A percentile compares a stretch with the other conserved stretches of the same genome.
Evolutionary conservation across 2,888 invertebrate genomes (phyloP).

Genomic region (Smittia aterrima): DNA sequence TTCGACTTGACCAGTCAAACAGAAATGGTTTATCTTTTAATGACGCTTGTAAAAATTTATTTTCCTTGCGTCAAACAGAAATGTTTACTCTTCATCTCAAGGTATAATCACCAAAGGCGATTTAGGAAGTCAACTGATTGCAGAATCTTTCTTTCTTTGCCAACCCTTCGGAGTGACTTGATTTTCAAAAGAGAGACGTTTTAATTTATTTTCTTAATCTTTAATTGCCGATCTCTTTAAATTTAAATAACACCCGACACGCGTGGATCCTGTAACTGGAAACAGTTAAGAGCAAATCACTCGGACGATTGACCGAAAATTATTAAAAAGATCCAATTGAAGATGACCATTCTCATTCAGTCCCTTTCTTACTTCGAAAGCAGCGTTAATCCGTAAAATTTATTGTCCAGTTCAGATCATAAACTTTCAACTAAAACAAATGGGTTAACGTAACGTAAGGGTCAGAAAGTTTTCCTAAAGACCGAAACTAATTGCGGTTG

Average conservation of each 20-base stretch:
- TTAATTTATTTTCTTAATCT: slow-evolving; percentile 26
- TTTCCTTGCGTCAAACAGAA: too few relatives aligned
- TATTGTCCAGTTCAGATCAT: slow-evolving; percentile 8
- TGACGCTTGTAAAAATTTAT: neutral
- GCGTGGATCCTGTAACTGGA: neutral
- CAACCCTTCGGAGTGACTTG: neutral
- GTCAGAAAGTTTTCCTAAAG: neutral
- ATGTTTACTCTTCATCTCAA: neutral
- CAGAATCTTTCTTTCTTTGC: neutral
- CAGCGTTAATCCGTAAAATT: neutral
- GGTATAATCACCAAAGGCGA: neutral
- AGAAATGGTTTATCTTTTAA: neutral
- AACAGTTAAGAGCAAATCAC: slow-evolving; percentile 12
- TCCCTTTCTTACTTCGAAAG: neutral
- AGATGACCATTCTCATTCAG: neutral
- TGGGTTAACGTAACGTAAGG: neutral
- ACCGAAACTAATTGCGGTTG: slow-evolving; percentile 27
- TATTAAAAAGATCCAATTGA: neutral
- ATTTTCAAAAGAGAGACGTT: neutral
- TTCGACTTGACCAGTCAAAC: neutral
- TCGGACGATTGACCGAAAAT: slow-evolving; percentile 33
- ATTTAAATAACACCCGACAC: neutral
- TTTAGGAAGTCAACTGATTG: slow-evolving; percentile 8
- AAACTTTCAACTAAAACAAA: slow-evolving; percentile 6
- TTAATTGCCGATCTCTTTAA: slow-evolving; percentile 7